Evolutionary conservation across 2,888 invertebrate genomes (phyloP), one percentile per base, ranked within the genome.

Genomic region (Sinohyriopsis cumingii): DNA sequence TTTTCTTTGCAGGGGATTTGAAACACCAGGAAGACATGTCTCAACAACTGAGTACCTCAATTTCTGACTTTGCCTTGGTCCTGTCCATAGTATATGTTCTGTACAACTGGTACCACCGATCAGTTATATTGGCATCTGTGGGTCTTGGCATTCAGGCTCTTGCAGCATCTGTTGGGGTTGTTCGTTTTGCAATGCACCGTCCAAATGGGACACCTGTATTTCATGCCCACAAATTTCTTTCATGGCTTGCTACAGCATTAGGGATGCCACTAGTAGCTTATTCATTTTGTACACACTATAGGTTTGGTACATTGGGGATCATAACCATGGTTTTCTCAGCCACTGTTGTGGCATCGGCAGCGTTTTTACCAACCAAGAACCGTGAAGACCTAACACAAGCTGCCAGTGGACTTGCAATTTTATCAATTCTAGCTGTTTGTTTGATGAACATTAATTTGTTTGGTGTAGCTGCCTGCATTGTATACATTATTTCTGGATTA

Each of bases 1-100:
- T 55, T 62, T 33, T 57, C 15, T 33, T 63, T 63, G n/a, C 55
- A 64, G 60, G 19, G 25, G 28, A 20, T 24, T 59, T 57, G n/a
- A 4, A 33, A 20, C 18, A 7, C 7, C 20, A n/a, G 19, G 18
- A 6, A 5, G 25, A 65, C 25, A 85, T 84, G 86, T 77, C 80
- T 9, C 77, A 81, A 28, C 84, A 86, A 67, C 65, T 86, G 4
- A 84, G 81, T 56, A 87, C 87, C 22, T 84, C 87, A 5, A 22
- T 84, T 5, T 88, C 87, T 1, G 88, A 88, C 76, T 71, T 82
- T 25, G 73, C 84, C 2, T 75, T 88, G 12, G 85, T 83, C 1
- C 63, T 80, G 55, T 82, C 84, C 0, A 84, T 85, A 12, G 77
- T 81, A 55, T 84, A 83, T 74, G 82, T 81, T 3, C 79, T 82